Base-by-base conservation (phyloP, 2,797 vertebrate species). In the Rhyacichthys aspro region DNA sequence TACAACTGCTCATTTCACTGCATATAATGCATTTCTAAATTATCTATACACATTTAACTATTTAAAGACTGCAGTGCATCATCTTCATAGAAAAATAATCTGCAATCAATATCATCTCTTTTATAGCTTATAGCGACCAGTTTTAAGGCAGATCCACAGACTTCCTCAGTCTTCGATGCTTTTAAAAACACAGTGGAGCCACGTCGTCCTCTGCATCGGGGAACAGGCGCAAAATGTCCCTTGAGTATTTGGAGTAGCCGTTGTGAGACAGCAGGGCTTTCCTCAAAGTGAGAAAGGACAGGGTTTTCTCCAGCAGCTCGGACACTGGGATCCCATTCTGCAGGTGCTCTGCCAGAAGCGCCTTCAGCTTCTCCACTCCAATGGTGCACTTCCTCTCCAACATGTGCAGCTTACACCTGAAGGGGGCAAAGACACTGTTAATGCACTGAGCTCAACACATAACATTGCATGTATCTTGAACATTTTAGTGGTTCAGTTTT, bases 371-470 rank as follows among this genome's bases (percentile, higher is more conserved):
- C 57, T 86, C 84, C 62, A 86, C 70, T 11, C 75, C 73, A 18
- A 43, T 76, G 61, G 67, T 65, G 61, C 83, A 86, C 33, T 77
- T 86, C 18, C 83, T 78, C 64, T 84, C 84, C 67, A 92, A 28
- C 79, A 83, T 86, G 73, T 89, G 63, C 34, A 92, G 88, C 64
- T 90, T 93, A 65, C 85, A 92, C 68, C 92, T 93, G 79, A 50
- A 12, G 45, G 33, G 68, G 64, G 47, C 32, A 66, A 50, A 85
- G 53, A 28, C 33, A 15, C 64, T 70, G 79, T 69, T 23, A 52
- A 34, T 16, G 16, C 34, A 38, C 34, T 16, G 11, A 38, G 14
- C 16, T 16, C 37, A 12, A 36, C 32, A 19, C 34, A 49, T 0
- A 43, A 37, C 48, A 52, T 47, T 76, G 36, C 11, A 86, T 8